These are phyloP conservation scores for Gnathonemus longibarbis DNA, from an alignment of 2,113 vertebrate species.

Conservation along the genomic window DNA sequence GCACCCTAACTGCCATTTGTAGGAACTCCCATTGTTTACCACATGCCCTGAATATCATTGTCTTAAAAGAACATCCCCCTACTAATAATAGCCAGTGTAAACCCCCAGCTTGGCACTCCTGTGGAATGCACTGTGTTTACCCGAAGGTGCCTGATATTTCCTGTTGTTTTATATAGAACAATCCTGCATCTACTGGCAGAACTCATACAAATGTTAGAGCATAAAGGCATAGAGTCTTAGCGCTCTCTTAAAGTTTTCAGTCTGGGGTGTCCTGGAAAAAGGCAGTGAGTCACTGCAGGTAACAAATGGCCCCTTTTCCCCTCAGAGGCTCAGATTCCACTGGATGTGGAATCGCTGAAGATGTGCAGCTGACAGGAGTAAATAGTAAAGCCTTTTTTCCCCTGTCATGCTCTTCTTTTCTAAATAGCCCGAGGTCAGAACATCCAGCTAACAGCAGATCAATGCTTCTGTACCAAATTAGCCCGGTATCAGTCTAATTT, in stretches of 20 bases:
- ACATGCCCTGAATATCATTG: not conserved
- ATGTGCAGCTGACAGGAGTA: not conserved
- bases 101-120: not conserved
- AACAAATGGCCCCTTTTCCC: slow-evolving; percentile 27
- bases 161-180: not conserved
- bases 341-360: slow-evolving; percentile 18
- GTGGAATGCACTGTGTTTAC: not conserved
- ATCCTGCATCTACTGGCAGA: not conserved
- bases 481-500: not conserved
- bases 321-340: slow-evolving; percentile 29
- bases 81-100: slow-evolving; percentile 1
- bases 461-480: slow-evolving; percentile 4
- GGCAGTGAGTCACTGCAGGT: slow-evolving; percentile 37
- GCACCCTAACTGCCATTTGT: not conserved
- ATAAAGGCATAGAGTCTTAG: not conserved
- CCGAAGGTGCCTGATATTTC: not conserved
- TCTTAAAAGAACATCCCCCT: not conserved
- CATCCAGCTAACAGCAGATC: not conserved
- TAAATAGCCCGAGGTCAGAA: slow-evolving; percentile 1
- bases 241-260: not conserved
- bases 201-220: not conserved
- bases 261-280: not conserved
- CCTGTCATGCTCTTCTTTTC: not conserved
- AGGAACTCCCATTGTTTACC: not conserved
- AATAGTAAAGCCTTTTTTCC: not conserved